Conservation (phyloP, 2,797 vertebrate genomes). For the Gallinago solitaria region DNA sequence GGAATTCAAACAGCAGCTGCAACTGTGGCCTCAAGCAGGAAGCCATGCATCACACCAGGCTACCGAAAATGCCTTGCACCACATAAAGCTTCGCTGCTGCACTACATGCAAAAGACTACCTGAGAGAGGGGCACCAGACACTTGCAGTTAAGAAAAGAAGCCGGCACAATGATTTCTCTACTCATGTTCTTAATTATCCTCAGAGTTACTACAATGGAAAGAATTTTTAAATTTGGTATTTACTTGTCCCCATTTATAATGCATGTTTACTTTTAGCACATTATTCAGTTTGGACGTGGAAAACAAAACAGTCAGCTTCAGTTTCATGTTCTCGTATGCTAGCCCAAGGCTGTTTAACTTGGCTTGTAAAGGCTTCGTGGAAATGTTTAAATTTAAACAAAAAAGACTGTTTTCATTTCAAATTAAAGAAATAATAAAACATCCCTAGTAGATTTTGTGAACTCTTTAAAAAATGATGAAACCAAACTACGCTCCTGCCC, state of each 20-base stretch:
- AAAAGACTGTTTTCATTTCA: conserved; percentile 55
- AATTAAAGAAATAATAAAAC: conserved; percentile 44
- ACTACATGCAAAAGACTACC: neutral
- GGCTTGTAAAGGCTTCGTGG: conserved; percentile 50
- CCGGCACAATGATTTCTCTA: neutral
- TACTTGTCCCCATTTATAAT: conserved; percentile 41
- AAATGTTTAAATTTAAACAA: conserved; percentile 65
- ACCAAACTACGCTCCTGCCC: neutral
- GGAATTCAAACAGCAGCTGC: neutral
- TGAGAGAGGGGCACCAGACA: neutral
- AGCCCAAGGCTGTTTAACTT: conserved; percentile 44
- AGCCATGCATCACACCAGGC: neutral
- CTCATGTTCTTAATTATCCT: conserved; percentile 46
- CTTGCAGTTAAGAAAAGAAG: neutral
- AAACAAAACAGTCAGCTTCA: conserved; percentile 65
- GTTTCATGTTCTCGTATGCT: conserved; percentile 26
- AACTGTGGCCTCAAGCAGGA: neutral
- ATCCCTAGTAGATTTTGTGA: conserved; percentile 10
- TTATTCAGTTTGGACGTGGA: conserved; percentile 55
- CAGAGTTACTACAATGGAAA: conserved; percentile 60
- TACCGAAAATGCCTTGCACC: fast-evolving
- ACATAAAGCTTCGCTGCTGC: neutral
- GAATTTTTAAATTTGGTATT: conserved; percentile 48
- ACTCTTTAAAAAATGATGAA: conserved; percentile 13
- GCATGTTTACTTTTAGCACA: conserved; percentile 65